Evolutionary conservation across 2,113 vertebrate species (phyloP), one percentile per base, ranked within the genome.

Genomic region (Microtus richardsoni): DNA sequence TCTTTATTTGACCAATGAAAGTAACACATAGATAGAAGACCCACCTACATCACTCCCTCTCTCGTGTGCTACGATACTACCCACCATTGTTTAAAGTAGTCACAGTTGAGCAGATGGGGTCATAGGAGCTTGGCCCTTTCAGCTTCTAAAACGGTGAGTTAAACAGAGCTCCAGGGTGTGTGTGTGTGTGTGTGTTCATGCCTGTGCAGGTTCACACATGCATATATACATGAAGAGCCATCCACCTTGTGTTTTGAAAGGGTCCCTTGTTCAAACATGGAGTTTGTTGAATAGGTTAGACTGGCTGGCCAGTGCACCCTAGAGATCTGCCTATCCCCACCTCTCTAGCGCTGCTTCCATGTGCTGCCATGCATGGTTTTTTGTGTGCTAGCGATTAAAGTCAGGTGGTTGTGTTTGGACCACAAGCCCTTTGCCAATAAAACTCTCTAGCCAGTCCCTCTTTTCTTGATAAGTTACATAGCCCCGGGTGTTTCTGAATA

Each of bases 31-130:
- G 13, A 52, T 52, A 52, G 49, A 52, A 52, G 49, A 52, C 2
- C 49, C 49, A 14, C 49, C 49, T 52, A 52, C 49, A 52, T 52
- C 49, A 52, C 49, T 21, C n/a, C 77, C 13, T 68, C 41, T 0
- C 30, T 0, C 21, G 2, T 0, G 4, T 30, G 44, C 7, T 21
- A 0, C 7, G 70, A n/a, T 5, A 2, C 44, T 26, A 54, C 17
- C 44, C 2, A 7, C 41, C 68, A 44, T 6, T 28, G 2, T 68
- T 60, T 39, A n/a, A 71, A 58, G 33, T 8, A 14, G 28, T 47
- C 52, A 49, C 7, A 14, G 41, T 24, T 19, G 58, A 66, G 21
- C 71, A 52, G 71, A 84, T 7, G 9, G n/a, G 10, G 22, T 30
- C 44, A 49, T 41, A 39, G 33, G 79, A 47, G n/a, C 60, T 44